Base-by-base conservation (phyloP, 2,888 invertebrate genomes). In the Ophioninae sp. region DNA sequence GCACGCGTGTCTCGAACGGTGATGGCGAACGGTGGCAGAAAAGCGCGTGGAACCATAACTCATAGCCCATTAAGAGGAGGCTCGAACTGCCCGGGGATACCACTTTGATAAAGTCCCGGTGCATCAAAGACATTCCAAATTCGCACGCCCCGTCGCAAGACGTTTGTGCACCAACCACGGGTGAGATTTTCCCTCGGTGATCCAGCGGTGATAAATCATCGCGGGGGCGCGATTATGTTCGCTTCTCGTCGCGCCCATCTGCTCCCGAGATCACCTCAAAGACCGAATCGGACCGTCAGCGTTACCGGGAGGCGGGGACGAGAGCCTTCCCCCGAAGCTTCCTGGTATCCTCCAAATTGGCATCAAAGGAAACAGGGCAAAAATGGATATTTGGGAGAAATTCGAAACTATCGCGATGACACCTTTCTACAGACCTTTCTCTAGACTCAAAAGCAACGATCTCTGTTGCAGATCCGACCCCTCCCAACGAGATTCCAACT, bases 121-220 rank as follows among this genome's bases (percentile, higher is more conserved):
- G 89, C 91, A 90, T 92, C 92, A 92, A 92, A 92, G 92, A 88
- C 91, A 92, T 92, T 91, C 92, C 90, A 73, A 82, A 82, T 75
- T 22, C 56, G 75, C 73, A 20, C 39, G 17, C 30, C 51, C 51
- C 61, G 30, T 30, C 22, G 44, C 20, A 65, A 58, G 56, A n/a
- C 56, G 51, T 58, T 30, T 61, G 30, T 39, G 58, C 44, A 37
- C 39, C n/a, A 13, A 17, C 61, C 20, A 22, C 17, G 59, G 30
- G 69, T 51, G 68, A 20, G 20, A 20, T 6, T 73, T 68, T 79
- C 67, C 61, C 76, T 68, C 58, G 77, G 64, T 82, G 76, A 73
- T 82, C 76, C 79, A 68, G n/a, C 51, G 74, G 79, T 82, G 79
- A 84, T 84, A 84, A 84, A 84, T 84, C 84, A 84, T 76, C 84